These are phyloP conservation scores for Spicauda simplicius DNA, from an alignment of 2,888 invertebrate species.

Conservation along the genomic window DNA sequence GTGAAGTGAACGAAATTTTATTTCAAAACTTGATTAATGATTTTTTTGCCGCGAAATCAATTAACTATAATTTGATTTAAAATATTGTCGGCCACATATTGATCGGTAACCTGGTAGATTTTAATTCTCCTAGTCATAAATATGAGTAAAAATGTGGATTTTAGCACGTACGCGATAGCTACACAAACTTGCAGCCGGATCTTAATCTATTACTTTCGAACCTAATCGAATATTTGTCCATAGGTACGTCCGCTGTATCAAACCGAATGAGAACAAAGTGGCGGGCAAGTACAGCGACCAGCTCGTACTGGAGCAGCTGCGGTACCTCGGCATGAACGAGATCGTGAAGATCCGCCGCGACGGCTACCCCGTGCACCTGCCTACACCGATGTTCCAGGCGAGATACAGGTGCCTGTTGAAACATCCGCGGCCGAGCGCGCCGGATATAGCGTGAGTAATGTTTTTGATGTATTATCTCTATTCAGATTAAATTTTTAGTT, in stretches of 20 bases:
- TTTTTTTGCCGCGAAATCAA: no score
- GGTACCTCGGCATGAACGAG: conserved; percentile 96
- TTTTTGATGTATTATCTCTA: not conserved
- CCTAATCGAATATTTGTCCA: not conserved
- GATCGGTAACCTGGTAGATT: no score
- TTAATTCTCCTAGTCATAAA: no score
- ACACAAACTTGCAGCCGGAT: no score
- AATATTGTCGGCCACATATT: no score
- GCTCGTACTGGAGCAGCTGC: conserved; percentile 93
- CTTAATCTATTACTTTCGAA: no score
- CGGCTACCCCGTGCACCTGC: conserved; percentile 94
- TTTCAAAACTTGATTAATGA: no score
- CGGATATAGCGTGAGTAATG: conserved; percentile 66
- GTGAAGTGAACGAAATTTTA: no score
- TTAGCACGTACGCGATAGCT: no score
- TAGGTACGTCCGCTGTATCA: conserved; percentile 96
- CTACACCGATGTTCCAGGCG: conserved; percentile 89
- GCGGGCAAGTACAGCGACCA: conserved; percentile 91
- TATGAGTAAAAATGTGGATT: no score
- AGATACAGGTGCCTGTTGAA: conserved; percentile 91
- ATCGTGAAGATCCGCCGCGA: conserved; percentile 96
- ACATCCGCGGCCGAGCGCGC: conserved; percentile 62
- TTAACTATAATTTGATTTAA: no score
- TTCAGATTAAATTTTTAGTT: no score
- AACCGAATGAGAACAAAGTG: conserved; percentile 94